Evolutionary conservation across 1,140 invertebrate genomes (phyloP).

Genomic region (Lasaia peninsularis): DNA sequence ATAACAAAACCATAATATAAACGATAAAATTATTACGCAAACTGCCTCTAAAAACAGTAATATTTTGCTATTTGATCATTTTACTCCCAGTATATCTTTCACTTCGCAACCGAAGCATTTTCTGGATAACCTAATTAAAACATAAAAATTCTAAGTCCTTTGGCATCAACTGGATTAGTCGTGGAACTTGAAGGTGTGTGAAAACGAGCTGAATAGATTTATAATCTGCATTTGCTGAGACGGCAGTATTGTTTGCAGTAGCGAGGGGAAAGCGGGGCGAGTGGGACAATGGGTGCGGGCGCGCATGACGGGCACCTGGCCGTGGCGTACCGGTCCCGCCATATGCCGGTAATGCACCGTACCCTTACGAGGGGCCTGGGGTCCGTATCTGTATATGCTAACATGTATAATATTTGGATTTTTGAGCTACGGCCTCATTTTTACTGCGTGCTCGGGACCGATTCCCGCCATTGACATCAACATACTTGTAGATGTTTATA

Average conservation of each 20-base stretch:
- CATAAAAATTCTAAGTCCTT: neutral
- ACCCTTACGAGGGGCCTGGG: slow-evolving; percentile 7
- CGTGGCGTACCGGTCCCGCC: slow-evolving; percentile 63
- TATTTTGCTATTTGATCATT: too few relatives aligned
- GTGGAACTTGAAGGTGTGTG: slow-evolving; percentile 8
- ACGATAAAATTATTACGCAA: too few relatives aligned
- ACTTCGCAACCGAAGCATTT: neutral
- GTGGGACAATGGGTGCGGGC: slow-evolving; percentile 62
- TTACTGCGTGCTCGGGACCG: too few relatives aligned
- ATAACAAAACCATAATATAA: too few relatives aligned
- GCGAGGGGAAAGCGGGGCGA: slow-evolving; percentile 25
- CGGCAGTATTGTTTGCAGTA: slow-evolving; percentile 35
- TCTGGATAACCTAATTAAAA: neutral
- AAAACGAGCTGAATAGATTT: slow-evolving; percentile 3
- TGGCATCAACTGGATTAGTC: neutral
- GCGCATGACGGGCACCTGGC: slow-evolving; percentile 73
- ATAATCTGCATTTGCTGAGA: slow-evolving; percentile 26
- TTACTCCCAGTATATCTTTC: too few relatives aligned
- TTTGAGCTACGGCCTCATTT: neutral
- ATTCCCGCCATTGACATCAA: too few relatives aligned
- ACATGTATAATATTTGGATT: neutral
- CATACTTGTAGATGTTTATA: too few relatives aligned
- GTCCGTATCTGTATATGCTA: neutral
- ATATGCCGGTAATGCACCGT: slow-evolving; percentile 56
- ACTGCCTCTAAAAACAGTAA: too few relatives aligned